Percentiles rank a stretch among this genome's conserved stretches.
Conservation (phyloP, 1,140 invertebrate species). For the Cherax quadricarinatus region DNA sequence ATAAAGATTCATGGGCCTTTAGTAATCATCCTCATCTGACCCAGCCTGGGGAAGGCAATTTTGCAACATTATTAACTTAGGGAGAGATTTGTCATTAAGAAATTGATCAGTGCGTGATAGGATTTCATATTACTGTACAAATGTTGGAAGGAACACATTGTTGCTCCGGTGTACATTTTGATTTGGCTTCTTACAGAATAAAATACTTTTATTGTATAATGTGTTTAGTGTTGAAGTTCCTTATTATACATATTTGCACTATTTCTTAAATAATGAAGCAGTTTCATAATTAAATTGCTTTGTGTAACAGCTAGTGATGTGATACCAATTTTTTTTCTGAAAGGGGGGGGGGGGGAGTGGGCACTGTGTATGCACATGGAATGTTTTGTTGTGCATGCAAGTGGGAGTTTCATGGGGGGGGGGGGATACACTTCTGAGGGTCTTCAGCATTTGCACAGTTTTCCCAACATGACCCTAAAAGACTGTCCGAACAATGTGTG, state of each 20-base stretch:
- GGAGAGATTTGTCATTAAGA: slow-evolving; percentile 46
- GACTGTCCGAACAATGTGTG: no score
- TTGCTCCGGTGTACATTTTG: slow-evolving; percentile 59
- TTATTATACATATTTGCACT: background rate
- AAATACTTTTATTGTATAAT: slow-evolving; percentile 61
- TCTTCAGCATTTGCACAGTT: no score
- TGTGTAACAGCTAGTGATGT: no score
- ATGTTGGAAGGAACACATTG: slow-evolving; percentile 47
- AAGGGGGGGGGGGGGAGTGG: no score
- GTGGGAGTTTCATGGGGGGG: no score
- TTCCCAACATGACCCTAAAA: no score
- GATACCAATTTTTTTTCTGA: no score
- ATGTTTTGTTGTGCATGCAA: no score
- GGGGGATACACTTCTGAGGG: no score
- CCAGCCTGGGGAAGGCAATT: slow-evolving; percentile 19
- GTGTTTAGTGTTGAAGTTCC: background rate
- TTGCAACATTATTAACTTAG: slow-evolving; percentile 10
- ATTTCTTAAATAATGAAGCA: no score
- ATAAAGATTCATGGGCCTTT: background rate
- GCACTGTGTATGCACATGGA: no score
- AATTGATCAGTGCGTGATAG: slow-evolving; percentile 54
- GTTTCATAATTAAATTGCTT: no score
- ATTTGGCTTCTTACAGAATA: slow-evolving; percentile 64
- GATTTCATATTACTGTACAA: slow-evolving; percentile 61
- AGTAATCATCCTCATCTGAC: slow-evolving; percentile 14